Evolutionary conservation across 2,113 vertebrate genomes (phyloP), one percentile per base, ranked within the genome.

Genomic region (Abramis brama): DNA sequence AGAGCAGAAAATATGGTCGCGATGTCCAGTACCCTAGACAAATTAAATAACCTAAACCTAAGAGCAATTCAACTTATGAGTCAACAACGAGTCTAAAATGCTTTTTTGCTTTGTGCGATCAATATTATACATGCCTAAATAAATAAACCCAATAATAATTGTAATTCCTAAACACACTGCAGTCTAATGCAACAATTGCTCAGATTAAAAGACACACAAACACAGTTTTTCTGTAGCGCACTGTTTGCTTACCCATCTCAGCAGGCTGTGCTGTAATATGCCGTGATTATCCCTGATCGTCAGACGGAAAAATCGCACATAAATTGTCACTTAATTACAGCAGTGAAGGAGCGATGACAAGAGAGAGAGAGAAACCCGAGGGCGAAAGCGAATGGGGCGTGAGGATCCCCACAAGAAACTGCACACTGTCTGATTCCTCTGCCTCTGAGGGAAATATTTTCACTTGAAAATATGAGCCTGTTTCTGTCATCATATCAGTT

Each of bases 231-330:
- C 36, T 43, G 15, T 70, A n/a, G 68, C 50, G 43, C 68, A 57
- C 76, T 88, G 84, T 90, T 90, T 88, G 89, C 87, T 88, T 83
- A 88, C 85, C 85, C 85, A 87, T 89, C 87, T 84, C 90, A 87
- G 82, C 83, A 78, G 85, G 87, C 77, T 86, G 82, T 79, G 81
- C 68, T 79, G 66, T 79, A 83, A 87, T 83, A 73, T 47, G 83
- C 11, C 25, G 83, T 83, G 86, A 90, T 88, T 85, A 88, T 86
- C 78, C 86, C 81, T 86, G 85, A 87, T 89, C 81, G 78, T 84
- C 80, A 88, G 84, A 84, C 21, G 52, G 73, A 86, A 83, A 88
- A 78, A 88, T 86, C 81, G 66, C 70, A 86, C 36, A 55, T 85
- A 86, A 87, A 88, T 79, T 43, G 83, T 89, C 64, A 62, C 87